Evolutionary conservation across 2,113 vertebrate genomes (phyloP).

Genomic region (Miniopterus natalensis): DNA sequence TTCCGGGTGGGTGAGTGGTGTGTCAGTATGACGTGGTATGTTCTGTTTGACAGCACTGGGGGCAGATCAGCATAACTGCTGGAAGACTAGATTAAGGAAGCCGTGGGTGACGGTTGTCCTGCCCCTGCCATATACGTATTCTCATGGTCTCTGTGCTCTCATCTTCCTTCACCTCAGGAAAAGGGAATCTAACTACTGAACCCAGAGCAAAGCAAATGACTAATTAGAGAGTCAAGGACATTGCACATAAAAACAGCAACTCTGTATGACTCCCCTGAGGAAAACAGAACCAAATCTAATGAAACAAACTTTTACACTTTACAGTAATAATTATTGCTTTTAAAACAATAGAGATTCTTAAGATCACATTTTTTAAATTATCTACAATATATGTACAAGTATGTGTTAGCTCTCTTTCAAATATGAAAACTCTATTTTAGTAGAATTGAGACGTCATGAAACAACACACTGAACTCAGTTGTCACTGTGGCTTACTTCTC

Average conservation of each 20-base stretch:
- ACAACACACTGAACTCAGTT: not conserved
- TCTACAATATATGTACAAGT: not conserved
- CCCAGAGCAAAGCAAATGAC: not conserved
- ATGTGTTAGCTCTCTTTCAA: not conserved
- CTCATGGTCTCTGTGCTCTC: not conserved
- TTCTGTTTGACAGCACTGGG: not conserved
- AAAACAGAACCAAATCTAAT: not conserved
- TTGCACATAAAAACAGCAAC: not conserved
- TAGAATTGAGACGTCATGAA: not conserved
- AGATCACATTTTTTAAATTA: not conserved
- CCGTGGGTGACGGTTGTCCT: not conserved
- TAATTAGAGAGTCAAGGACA: not conserved
- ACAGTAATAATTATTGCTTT: not conserved
- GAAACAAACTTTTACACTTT: not conserved
- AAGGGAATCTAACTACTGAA: not conserved
- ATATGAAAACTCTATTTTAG: not conserved
- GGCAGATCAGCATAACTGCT: not conserved
- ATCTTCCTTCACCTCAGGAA: not conserved
- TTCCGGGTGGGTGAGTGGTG: not conserved
- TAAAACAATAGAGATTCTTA: not conserved
- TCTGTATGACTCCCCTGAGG: not conserved
- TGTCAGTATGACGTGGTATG: not conserved
- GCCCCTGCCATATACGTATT: fast-evolving
- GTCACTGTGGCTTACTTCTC: not conserved
- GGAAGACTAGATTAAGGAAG: not conserved